Evolutionary conservation across 2,888 invertebrate species (phyloP), one percentile per base, ranked within the genome.

Genomic region (Barypeithes pellucidus): DNA sequence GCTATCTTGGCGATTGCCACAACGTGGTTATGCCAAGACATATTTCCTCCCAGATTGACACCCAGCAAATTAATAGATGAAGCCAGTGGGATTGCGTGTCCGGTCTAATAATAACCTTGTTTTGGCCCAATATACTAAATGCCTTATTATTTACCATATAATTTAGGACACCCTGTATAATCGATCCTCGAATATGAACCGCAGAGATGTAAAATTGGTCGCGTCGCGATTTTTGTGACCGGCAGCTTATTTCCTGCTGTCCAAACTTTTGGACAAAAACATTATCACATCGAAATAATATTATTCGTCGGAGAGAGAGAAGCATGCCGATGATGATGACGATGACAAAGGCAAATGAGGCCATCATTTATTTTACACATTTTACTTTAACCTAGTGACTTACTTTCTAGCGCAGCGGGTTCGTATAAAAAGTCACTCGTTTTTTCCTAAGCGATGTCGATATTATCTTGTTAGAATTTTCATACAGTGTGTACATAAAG

Each of bases 321-420:
- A 20, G 18, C 47, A 52, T n/a, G 12, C 50, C 22, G 50, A 11
- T 20, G 24, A 29, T 29, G 29, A 29, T 29, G 29, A 29, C 36
- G 43, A 43, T 47, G 62, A 62, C 67, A 67, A 62, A 67, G 61
- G 18, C 57, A 50, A 72, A 45, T 22, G 62, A 67, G 72, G 72
- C 62, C 72, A 67, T 62, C 67, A 57, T 67, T n/a, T 54, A 54
- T 59, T 62, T 73, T 61, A 72, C 72, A 72, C 72, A 62, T 67
- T 72, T 72, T 72, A 72, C 41, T 72, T 72, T 67, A 73, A 73
- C 73, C 73, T 73, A 73, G 57, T 73, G 73, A 45, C 73, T 73
- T 73, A 73, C 73, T 73, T 73, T 72, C 72, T 45, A 60, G 11
- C 57, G 33, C 16, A 14, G 20, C 33, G 33, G 18, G 33, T 45